Conservation (phyloP, 2,113 vertebrate genomes). For the Gasterosteus nipponicus region DNA sequence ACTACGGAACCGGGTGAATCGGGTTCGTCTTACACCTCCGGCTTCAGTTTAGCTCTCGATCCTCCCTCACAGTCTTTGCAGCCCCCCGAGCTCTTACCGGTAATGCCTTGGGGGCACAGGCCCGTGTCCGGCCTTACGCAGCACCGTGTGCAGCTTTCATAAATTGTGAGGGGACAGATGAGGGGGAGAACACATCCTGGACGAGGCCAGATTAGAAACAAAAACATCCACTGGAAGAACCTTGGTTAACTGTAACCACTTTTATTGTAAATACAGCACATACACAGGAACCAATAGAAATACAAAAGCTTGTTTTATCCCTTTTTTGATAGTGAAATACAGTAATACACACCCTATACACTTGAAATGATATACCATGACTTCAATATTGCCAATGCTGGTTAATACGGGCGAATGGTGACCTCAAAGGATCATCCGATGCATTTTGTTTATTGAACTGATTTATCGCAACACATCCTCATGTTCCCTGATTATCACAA, state of each 20-base stretch:
- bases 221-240: not conserved
- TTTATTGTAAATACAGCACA: constrained; percentile 76
- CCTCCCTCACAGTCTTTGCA: constrained; percentile 9
- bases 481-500: constrained; percentile 54
- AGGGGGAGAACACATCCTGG: not conserved
- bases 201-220: too few relatives aligned
- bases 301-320: constrained; percentile 72
- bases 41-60: not conserved
- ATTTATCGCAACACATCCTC: constrained; percentile 1
- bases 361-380: constrained; percentile 55
- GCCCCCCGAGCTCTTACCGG: not conserved
- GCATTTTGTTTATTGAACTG: not conserved
- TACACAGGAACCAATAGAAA: constrained; percentile 61
- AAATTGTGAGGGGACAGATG: not conserved
- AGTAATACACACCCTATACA: constrained; percentile 42
- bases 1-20: not conserved
- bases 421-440: constrained; percentile 47
- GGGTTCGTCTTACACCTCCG: not conserved
- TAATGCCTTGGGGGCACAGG: not conserved
- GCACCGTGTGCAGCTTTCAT: not conserved
- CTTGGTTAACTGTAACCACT: constrained; percentile 57
- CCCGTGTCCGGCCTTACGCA: constrained; percentile 17
- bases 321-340: constrained; percentile 62
- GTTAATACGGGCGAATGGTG: constrained; percentile 37
- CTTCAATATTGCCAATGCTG: constrained; percentile 11